phyloP scores from a whole-genome alignment of 2,797 vertebrate genomes.

The Iguana delicatissima region DNA sequence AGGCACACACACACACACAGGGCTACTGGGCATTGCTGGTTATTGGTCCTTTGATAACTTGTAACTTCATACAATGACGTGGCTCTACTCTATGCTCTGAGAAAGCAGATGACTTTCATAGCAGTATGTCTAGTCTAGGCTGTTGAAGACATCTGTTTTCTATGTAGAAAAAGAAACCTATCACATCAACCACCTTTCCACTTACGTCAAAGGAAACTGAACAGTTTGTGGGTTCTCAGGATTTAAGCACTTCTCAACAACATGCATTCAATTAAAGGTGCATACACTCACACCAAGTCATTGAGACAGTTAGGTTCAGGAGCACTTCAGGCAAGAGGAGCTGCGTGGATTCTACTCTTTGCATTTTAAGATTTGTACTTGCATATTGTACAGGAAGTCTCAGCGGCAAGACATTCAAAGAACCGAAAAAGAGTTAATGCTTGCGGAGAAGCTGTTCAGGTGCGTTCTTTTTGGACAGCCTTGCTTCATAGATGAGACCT shows the following conservation, averaged over 20 bases:
- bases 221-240: background rate
- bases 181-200: background rate
- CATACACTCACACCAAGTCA: background rate
- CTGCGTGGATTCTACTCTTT: background rate
- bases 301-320: background rate
- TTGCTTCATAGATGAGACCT: background rate
- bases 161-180: conserved; percentile 5
- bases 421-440: background rate
- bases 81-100: background rate
- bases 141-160: background rate
- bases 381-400: accelerated
- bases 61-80: background rate
- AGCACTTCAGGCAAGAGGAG: background rate
- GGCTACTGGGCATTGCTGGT: too few species aligned
- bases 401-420: background rate
- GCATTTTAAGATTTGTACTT: background rate
- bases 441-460: background rate
- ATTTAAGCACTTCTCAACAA: background rate
- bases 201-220: conserved; percentile 50
- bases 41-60: background rate
- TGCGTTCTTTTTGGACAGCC: background rate
- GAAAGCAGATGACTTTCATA: background rate
- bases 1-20: background rate
- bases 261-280: accelerated
- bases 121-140: background rate